A percentile compares a stretch with the other conserved stretches of the same genome.
phyloP scores from a whole-genome alignment of 2,888 invertebrate genomes.

The Platycheirus rosarum region DNA sequence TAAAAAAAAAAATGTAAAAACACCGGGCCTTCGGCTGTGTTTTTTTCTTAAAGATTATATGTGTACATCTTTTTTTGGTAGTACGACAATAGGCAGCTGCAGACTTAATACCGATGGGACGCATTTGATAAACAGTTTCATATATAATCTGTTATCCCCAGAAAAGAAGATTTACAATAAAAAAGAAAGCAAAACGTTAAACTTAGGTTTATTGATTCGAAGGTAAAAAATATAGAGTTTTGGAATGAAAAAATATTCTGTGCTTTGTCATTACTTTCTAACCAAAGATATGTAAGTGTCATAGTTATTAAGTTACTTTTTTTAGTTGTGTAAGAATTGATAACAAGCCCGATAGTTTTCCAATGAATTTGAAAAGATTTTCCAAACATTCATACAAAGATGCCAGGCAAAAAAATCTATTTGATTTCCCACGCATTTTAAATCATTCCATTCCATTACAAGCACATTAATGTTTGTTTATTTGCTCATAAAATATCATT shows the following conservation, averaged over 20 bases:
- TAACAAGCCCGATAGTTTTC: too few species aligned
- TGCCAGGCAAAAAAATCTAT: too few species aligned
- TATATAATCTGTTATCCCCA: conserved; percentile 30
- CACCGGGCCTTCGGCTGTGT: conserved; percentile 66
- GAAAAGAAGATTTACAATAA: not conserved
- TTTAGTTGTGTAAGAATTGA: too few species aligned
- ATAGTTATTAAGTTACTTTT: too few species aligned
- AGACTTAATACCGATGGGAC: conserved; percentile 56
- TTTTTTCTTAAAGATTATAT: conserved; percentile 43
- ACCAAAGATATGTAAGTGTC: too few species aligned
- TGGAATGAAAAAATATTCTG: too few species aligned
- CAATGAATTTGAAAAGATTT: too few species aligned
- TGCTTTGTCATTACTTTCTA: too few species aligned
- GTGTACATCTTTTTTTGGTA: conserved; percentile 48
- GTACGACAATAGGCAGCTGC: conserved; percentile 56
- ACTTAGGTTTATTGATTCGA: too few species aligned
- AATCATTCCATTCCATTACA: not conserved
- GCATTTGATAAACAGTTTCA: conserved; percentile 66
- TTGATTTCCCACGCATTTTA: conserved; percentile 2
- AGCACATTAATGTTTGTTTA: conserved; percentile 8
- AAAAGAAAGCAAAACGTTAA: not conserved
- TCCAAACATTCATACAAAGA: too few species aligned
- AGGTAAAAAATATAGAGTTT: too few species aligned
- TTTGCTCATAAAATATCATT: conserved; percentile 15
- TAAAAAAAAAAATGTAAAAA: conserved; percentile 38